phyloP scores from a whole-genome alignment of 2,888 invertebrate genomes.

The Crossocerus cetratus region DNA sequence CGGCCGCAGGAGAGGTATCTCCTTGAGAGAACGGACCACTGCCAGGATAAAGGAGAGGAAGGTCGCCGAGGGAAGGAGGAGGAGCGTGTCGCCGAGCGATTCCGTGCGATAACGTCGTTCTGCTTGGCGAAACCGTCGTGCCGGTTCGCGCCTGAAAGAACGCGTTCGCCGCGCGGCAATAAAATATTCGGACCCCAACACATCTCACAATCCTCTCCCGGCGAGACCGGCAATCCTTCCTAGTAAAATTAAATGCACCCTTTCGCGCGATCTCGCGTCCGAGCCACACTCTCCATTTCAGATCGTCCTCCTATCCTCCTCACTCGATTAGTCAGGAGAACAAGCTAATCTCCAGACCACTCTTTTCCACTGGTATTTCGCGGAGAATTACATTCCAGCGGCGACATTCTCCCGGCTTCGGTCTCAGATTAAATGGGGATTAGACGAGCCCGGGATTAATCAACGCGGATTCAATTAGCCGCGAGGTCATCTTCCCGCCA shows the following conservation, averaged over 20 bases:
- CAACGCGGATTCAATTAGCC: too few species aligned
- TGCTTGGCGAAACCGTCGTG: constrained; percentile 60
- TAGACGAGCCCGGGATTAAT: too few species aligned
- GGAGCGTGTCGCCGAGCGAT: constrained; percentile 58
- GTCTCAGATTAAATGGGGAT: too few species aligned
- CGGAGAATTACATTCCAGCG: too few species aligned
- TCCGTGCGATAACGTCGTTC: constrained; percentile 62
- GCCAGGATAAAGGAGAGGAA: constrained; percentile 15
- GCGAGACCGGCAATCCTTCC: constrained; percentile 45
- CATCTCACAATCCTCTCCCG: constrained; percentile 18
- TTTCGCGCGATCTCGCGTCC: constrained; percentile 36
- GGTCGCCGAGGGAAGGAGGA: constrained; percentile 51
- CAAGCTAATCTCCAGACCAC: too few species aligned
- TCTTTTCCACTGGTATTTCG: too few species aligned
- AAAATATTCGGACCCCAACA: constrained; percentile 54
- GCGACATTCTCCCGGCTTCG: too few species aligned
- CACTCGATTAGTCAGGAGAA: too few species aligned
- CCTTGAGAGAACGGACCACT: constrained; percentile 37
- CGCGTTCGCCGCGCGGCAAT: constrained; percentile 53
- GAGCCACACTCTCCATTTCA: too few species aligned
- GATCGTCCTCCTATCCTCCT: too few species aligned
- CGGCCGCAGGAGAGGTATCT: constrained; percentile 37
- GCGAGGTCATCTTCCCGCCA: too few species aligned
- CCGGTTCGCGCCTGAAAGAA: constrained; percentile 53
- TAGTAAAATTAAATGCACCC: constrained; percentile 54